Conservation (phyloP, 2,797 vertebrate species). For the Tragopan temminckii region DNA sequence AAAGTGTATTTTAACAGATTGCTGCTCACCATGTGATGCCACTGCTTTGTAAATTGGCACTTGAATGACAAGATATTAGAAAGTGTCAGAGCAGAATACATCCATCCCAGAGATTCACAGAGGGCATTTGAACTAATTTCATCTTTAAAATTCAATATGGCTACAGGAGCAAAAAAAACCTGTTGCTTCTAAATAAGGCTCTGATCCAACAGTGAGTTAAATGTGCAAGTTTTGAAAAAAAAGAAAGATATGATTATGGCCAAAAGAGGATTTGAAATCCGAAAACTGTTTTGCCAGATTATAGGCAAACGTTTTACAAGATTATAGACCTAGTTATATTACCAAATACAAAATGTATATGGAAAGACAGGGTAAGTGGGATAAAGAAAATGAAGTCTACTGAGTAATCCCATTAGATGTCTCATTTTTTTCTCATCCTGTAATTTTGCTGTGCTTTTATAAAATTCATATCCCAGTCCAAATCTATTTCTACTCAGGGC, state of each 20-base stretch:
- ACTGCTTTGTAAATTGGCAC: neutral
- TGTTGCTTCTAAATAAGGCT: neutral
- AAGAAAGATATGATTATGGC: neutral
- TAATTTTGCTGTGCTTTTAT: neutral
- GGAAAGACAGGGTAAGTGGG: neutral
- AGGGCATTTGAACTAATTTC: neutral
- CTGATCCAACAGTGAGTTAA: neutral
- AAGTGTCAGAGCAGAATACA: neutral
- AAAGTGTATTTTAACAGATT: neutral
- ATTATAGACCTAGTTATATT: neutral
- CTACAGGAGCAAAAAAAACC: neutral
- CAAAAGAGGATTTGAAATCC: neutral
- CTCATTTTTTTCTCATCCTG: accelerated
- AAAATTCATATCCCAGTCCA: neutral
- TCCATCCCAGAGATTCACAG: neutral
- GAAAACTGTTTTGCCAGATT: neutral
- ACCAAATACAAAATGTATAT: neutral
- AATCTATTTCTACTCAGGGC: neutral
- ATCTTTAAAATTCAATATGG: neutral
- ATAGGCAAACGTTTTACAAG: too few relatives aligned
- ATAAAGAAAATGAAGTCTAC: neutral
- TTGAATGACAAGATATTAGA: neutral
- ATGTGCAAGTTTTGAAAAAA: neutral
- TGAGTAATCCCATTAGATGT: neutral
- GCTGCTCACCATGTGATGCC: accelerated